Percentiles rank a stretch among this genome's conserved stretches.
Conservation (phyloP, 2,888 invertebrate species). For the Polydrusus cervinus region DNA sequence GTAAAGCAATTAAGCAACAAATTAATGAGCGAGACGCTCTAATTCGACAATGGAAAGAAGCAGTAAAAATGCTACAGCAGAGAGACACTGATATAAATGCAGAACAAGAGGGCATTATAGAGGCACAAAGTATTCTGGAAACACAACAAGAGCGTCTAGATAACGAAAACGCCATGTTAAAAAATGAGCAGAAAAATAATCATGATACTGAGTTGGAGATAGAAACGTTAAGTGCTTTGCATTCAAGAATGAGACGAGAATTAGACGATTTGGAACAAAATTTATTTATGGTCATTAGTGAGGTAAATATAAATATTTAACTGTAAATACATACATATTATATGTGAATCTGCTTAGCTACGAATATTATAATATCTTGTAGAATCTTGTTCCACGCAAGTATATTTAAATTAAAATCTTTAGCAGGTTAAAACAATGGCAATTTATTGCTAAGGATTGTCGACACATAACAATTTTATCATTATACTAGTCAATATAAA, state of each 20-base stretch:
- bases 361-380: too few species aligned
- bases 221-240: conserved; percentile 68
- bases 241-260: conserved; percentile 68
- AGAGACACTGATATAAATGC: conserved; percentile 79
- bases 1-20: conserved; percentile 71
- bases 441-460: too few species aligned
- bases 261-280: conserved; percentile 65
- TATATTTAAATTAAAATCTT: too few species aligned
- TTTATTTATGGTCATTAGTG: conserved; percentile 68
- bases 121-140: conserved; percentile 62
- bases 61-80: conserved; percentile 81
- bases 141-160: conserved; percentile 74
- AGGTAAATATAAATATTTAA: conserved; percentile 67
- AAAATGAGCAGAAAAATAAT: conserved; percentile 77
- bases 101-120: conserved; percentile 63
- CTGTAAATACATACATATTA: too few species aligned
- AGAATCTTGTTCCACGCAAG: too few species aligned
- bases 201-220: conserved; percentile 71
- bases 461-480: too few species aligned
- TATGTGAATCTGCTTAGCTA: too few species aligned
- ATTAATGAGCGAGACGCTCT: conserved; percentile 80
- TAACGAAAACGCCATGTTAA: conserved; percentile 77
- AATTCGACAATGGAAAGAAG: conserved; percentile 82
- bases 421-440: too few species aligned
- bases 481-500: too few species aligned